These are phyloP conservation scores for Eulithis testata DNA, from an alignment of 2,888 invertebrate species.

Conservation along the genomic window DNA sequence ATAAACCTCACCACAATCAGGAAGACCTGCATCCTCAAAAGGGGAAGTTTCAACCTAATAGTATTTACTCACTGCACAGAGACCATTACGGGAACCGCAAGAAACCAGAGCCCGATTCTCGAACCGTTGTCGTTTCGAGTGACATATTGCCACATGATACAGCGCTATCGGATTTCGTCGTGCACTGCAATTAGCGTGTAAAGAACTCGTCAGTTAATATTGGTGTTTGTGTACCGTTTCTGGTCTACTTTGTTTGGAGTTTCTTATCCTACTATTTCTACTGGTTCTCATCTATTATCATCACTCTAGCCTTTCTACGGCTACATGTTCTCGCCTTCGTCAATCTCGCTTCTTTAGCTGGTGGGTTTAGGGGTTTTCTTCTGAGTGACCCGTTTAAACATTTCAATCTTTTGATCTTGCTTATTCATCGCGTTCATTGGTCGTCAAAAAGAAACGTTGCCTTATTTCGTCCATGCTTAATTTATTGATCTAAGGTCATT, in stretches of 20 bases:
- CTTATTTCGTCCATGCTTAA: constrained; percentile 10
- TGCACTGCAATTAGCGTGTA: constrained; percentile 70
- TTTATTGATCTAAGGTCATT: constrained; percentile 18
- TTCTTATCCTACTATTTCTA: constrained; percentile 23
- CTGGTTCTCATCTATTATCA: constrained; percentile 13
- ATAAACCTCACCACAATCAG: constrained; percentile 26
- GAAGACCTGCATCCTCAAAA: constrained; percentile 36
- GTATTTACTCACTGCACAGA: constrained; percentile 42
- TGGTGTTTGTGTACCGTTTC: constrained; percentile 40
- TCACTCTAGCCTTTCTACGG: not conserved
- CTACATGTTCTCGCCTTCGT: not conserved
- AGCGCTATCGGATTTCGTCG: constrained; percentile 66
- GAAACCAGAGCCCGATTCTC: constrained; percentile 60
- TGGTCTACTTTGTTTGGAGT: constrained; percentile 39
- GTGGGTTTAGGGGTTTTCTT: not conserved
- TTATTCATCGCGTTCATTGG: constrained; percentile 9
- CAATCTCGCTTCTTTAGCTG: not conserved
- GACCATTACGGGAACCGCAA: constrained; percentile 62
- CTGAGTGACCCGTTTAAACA: not conserved
- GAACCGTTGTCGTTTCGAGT: constrained; percentile 62
- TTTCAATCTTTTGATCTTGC: not conserved
- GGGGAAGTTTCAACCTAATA: constrained; percentile 58
- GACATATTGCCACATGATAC: constrained; percentile 73
- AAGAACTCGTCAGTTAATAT: constrained; percentile 51
- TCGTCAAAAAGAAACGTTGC: constrained; percentile 21